Conservation (phyloP, 2,797 vertebrate species). For the Hoplostethus atlanticus region DNA sequence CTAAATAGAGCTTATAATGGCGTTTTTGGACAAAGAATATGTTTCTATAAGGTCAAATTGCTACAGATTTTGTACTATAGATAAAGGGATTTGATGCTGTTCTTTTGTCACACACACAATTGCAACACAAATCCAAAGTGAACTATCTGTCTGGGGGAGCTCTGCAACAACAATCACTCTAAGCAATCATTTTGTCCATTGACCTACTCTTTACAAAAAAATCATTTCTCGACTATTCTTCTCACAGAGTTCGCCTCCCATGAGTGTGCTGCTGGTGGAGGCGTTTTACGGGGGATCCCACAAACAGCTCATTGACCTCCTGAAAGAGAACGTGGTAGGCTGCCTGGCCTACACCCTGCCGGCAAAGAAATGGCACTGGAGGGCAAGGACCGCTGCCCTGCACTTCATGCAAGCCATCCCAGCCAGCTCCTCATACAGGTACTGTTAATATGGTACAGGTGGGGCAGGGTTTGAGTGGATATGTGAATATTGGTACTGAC, state of each 20-base stretch:
- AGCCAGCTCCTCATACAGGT: slow-evolving; percentile 83
- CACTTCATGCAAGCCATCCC: slow-evolving; percentile 92
- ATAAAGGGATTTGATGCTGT: not conserved
- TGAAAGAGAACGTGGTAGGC: slow-evolving; percentile 81
- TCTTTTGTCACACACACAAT: slow-evolving; percentile 5
- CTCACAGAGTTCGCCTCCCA: slow-evolving; percentile 54
- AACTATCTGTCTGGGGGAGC: not conserved
- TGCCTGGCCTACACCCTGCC: slow-evolving; percentile 88
- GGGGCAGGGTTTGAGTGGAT: too few species aligned
- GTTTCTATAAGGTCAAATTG: not conserved
- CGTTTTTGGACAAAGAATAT: slow-evolving; percentile 5
- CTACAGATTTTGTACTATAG: slow-evolving; percentile 3
- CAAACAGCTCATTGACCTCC: slow-evolving; percentile 92
- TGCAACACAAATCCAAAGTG: slow-evolving; percentile 5
- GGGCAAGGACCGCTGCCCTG: slow-evolving; percentile 91
- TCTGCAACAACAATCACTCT: not conserved
- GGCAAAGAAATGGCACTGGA: slow-evolving; percentile 98
- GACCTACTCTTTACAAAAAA: too few species aligned
- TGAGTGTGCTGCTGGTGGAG: slow-evolving; percentile 91
- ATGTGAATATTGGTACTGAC: too few species aligned
- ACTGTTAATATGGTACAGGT: slow-evolving; percentile 1
- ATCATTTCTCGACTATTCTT: not conserved
- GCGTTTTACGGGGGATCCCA: slow-evolving; percentile 95
- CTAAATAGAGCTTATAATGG: slow-evolving; percentile 24
- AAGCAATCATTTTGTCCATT: not conserved